These are phyloP conservation scores for Dissostichus mawsoni DNA, from an alignment of 2,113 vertebrate genomes.

Conservation along the genomic window DNA sequence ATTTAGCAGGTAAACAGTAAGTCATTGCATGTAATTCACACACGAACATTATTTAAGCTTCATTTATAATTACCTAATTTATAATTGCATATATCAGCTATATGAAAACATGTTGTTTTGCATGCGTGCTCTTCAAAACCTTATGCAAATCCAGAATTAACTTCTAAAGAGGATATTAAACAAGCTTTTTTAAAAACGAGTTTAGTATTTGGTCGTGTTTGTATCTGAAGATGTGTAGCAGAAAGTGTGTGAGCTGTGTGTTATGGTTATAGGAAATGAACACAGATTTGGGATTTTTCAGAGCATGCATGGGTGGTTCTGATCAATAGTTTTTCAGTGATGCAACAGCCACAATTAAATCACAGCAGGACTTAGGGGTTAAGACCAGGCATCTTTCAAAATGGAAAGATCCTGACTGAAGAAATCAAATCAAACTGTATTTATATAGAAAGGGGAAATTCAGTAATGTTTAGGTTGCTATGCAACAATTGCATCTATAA, in stretches of 20 bases:
- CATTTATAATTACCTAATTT: neutral
- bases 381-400: neutral
- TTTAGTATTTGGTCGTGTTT: neutral
- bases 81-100: neutral
- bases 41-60: neutral
- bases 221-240: neutral
- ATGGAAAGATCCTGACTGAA: neutral
- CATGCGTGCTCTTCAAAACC: neutral
- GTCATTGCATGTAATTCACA: neutral
- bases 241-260: neutral
- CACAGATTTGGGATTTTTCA: slow-evolving; percentile 12
- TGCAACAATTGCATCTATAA: neutral
- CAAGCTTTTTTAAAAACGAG: neutral
- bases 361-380: slow-evolving; percentile 13
- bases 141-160: neutral
- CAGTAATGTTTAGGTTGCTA: neutral
- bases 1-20: neutral
- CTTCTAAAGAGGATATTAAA: neutral
- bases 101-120: neutral
- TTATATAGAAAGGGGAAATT: neutral
- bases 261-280: slow-evolving; percentile 8
- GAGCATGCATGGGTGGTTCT: neutral
- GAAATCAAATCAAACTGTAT: too few species aligned
- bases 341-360: slow-evolving; percentile 35
- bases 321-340: slow-evolving; percentile 46